Conservation (phyloP, 2,113 vertebrate genomes). For the Clupea harengus region DNA sequence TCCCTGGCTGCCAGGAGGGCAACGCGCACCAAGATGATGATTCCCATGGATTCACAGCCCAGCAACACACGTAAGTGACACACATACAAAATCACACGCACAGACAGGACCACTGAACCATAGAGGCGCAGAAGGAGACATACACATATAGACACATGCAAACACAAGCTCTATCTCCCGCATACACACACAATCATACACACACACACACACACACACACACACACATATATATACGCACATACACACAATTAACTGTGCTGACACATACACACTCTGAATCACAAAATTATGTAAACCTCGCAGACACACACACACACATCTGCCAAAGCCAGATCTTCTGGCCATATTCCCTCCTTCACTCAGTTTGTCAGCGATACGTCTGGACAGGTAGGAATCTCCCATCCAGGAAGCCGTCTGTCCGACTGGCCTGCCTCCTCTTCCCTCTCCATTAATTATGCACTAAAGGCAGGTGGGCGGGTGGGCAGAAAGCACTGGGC, state of each 20-base stretch:
- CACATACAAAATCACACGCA: not conserved
- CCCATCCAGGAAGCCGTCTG: not conserved
- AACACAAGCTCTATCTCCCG: not conserved
- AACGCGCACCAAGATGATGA: slow-evolving; percentile 89
- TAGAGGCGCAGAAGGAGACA: slow-evolving; percentile 17
- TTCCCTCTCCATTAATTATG: not conserved
- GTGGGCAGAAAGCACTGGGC: not conserved
- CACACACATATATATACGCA: slow-evolving; percentile 11
- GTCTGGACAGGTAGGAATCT: not conserved
- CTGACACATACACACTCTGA: not conserved
- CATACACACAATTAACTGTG: not conserved
- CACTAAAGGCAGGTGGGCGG: not conserved
- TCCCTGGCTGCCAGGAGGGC: slow-evolving; percentile 81
- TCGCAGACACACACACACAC: not conserved
- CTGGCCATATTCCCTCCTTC: not conserved
- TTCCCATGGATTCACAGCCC: slow-evolving; percentile 90
- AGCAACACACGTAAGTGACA: slow-evolving; percentile 82
- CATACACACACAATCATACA: not conserved
- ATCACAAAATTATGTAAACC: too few relatives aligned
- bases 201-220: not conserved
- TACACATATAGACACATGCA: slow-evolving; percentile 9
- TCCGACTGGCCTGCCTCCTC: not conserved
- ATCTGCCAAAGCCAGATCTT: not conserved
- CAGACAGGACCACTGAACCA: not conserved
- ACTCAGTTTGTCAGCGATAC: slow-evolving; percentile 1